Evolutionary conservation across 2,797 vertebrate genomes (phyloP).

Genomic region (Jordanella pulchra): DNA sequence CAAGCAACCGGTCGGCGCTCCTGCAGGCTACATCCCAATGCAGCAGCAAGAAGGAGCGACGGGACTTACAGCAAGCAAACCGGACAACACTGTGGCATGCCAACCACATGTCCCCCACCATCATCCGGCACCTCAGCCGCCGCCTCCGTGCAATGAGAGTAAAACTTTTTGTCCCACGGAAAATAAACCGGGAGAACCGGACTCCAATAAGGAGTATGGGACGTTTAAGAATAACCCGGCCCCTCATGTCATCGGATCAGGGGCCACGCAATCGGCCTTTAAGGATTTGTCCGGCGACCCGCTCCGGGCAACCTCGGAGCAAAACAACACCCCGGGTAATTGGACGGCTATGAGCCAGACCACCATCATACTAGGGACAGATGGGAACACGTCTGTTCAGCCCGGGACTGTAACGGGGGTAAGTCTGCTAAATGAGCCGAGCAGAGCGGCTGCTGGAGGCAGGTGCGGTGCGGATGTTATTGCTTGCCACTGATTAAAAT

Average conservation of each 20-base stretch:
- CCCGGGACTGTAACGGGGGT: slow-evolving; percentile 83
- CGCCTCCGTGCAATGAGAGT: slow-evolving; percentile 71
- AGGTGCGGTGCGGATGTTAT: slow-evolving; percentile 32
- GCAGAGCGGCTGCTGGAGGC: slow-evolving; percentile 12
- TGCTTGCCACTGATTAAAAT: slow-evolving; percentile 11
- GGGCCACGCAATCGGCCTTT: slow-evolving; percentile 67
- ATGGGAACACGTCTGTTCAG: slow-evolving; percentile 93
- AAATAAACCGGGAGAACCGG: slow-evolving; percentile 78
- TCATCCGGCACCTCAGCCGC: slow-evolving; percentile 68
- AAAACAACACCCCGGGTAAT: slow-evolving; percentile 84
- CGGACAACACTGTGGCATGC: slow-evolving; percentile 74
- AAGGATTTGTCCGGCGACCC: slow-evolving; percentile 78
- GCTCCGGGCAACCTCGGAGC: slow-evolving; percentile 83
- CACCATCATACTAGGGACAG: slow-evolving; percentile 92
- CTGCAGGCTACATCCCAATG: slow-evolving; percentile 70
- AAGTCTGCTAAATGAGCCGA: slow-evolving; percentile 70
- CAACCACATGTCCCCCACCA: slow-evolving; percentile 52
- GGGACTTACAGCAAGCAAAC: slow-evolving; percentile 76
- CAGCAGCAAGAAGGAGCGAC: slow-evolving; percentile 75
- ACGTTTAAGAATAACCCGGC: slow-evolving; percentile 84
- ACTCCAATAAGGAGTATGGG: slow-evolving; percentile 84
- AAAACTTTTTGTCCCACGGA: slow-evolving; percentile 83
- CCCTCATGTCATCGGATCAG: slow-evolving; percentile 69
- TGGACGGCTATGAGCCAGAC: slow-evolving; percentile 94
- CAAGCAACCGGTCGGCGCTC: slow-evolving; percentile 76